Percentiles rank a stretch among this genome's conserved stretches.
phyloP scores from a whole-genome alignment of 1,140 invertebrate genomes.

The Aphaenogaster ashmeadi region DNA sequence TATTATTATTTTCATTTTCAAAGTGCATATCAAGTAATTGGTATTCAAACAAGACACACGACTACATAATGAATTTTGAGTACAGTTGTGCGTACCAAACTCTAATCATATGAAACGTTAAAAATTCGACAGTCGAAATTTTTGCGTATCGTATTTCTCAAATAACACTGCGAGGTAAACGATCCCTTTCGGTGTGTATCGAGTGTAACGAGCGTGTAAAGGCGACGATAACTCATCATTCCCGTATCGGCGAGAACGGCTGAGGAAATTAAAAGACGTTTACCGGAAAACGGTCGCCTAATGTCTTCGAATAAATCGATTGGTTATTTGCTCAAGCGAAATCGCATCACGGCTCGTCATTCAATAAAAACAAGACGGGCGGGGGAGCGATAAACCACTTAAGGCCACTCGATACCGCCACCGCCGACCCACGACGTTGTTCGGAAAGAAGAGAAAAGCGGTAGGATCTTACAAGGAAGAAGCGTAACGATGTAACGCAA shows the following conservation, averaged over 20 bases:
- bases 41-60: not conserved
- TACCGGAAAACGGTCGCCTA: conserved; percentile 76
- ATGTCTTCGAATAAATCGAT: conserved; percentile 82
- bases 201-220: not conserved
- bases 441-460: conserved; percentile 59
- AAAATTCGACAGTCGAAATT: conserved; percentile 9
- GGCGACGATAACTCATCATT: not conserved
- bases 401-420: conserved; percentile 76
- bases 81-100: conserved; percentile 10
- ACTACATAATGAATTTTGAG: conserved; percentile 18
- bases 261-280: conserved; percentile 80
- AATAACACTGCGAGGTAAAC: conserved; percentile 4
- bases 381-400: conserved; percentile 85
- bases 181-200: not conserved
- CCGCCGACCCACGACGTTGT: conserved; percentile 40
- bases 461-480: conserved; percentile 52
- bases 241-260: not conserved
- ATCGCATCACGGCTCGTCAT: conserved; percentile 84
- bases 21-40: conserved; percentile 8
- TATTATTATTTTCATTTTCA: not conserved
- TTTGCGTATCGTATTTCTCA: conserved; percentile 12
- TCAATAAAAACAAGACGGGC: conserved; percentile 84
- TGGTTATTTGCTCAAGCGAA: conserved; percentile 84
- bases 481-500: not conserved
- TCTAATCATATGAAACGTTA: conserved; percentile 16